Evolutionary conservation across 2,888 invertebrate genomes (phyloP), one percentile per base, ranked within the genome.

Genomic region (Scaptodrosophila latifasciaeformis): DNA sequence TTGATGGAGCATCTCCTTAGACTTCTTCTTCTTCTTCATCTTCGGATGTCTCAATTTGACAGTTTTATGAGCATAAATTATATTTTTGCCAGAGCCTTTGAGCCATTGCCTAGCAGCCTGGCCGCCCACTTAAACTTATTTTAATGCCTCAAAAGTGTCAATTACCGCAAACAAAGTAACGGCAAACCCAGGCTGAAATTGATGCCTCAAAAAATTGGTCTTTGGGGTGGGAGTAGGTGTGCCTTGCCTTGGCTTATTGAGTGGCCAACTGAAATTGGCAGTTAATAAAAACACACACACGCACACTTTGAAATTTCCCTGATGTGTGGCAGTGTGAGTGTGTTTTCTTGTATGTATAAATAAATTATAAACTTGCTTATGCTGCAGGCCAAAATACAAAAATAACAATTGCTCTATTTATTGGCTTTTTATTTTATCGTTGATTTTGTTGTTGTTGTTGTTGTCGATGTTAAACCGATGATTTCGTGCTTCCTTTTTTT

Each of bases 131-230:
- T 53, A 49, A 42, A 54, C 39, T 49, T 55, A 59, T 54, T 68
- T 61, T 50, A 55, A 61, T 72, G 72, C 76, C 79, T 76, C 72
- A 76, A 76, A 61, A 76, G 72, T 79, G 72, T 76, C 72, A 76
- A 76, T 72, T 76, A 76, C 67, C 58, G 59, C 24, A 3, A 3
- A 5, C 24, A 24, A 24, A 24, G 24, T 24, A 7, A 7, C 7
- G 4, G 7, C 4, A 7, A 7, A 24, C 4, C 24, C 24, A 68
- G 54, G 35, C 57, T 59, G 17, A 34, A 30, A 21, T 37, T n/a
- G n/a, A n/a, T n/a, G n/a, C n/a, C n/a, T n/a, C n/a, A n/a, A n/a
- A n/a, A n/a, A n/a, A n/a, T n/a, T n/a, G n/a, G n/a, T n/a, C n/a
- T n/a, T n/a, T n/a, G n/a, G n/a, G n/a, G 39, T 45, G 66, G 19